Conservation (phyloP, 2,797 vertebrate species). For the Thamnophis elegans region DNA sequence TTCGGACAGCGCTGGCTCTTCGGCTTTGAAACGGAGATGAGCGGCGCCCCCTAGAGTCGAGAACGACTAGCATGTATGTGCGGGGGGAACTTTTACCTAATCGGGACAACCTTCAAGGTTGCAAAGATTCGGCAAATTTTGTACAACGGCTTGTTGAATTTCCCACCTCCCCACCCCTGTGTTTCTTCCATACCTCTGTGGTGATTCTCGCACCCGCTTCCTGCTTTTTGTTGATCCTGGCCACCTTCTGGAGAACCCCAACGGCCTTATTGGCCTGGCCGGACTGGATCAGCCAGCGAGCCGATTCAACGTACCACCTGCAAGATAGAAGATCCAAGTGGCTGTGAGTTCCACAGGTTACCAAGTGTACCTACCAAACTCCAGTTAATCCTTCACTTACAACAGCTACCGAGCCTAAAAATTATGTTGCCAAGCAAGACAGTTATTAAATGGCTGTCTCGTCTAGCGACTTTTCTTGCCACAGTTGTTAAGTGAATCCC, state of each 20-base stretch:
- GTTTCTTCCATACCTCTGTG: constrained; percentile 9
- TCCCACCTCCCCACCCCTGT: not conserved
- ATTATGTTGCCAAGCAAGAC: not conserved
- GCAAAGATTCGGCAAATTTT: not conserved
- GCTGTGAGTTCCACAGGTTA: too few species aligned
- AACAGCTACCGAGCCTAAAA: not conserved
- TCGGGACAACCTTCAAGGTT: not conserved
- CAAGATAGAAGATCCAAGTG: not conserved
- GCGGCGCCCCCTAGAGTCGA: too few species aligned
- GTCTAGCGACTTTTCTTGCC: not conserved
- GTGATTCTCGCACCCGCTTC: constrained; percentile 54
- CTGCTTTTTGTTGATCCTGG: constrained; percentile 32
- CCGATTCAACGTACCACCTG: constrained; percentile 57
- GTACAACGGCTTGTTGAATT: not conserved
- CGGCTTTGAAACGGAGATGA: too few species aligned
- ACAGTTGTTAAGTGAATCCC: not conserved
- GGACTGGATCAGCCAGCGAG: constrained; percentile 53
- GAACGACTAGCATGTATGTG: too few species aligned
- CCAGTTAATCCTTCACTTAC: not conserved
- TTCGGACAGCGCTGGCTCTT: too few species aligned
- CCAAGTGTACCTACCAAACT: not conserved
- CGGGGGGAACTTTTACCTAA: not conserved
- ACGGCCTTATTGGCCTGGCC: constrained; percentile 37
- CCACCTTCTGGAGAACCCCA: constrained; percentile 50
- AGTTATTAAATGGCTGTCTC: not conserved